Conservation (phyloP, 2,888 invertebrate species). For the Boloria euphrosyne region DNA sequence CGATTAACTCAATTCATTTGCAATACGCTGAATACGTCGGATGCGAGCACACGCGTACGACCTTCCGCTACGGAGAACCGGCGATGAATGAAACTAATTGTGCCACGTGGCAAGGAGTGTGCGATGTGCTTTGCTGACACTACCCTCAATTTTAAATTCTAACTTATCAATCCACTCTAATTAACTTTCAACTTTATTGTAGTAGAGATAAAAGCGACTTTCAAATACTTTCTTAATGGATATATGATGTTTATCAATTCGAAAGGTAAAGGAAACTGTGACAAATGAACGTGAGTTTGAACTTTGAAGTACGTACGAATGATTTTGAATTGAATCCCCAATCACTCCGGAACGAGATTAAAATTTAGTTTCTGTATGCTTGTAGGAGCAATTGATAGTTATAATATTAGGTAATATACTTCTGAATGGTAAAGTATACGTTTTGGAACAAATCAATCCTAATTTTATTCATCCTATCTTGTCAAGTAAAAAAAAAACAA, state of each 20-base stretch:
- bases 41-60: constrained; percentile 49
- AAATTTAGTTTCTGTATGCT: constrained; percentile 42
- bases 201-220: constrained; percentile 6
- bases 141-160: constrained; percentile 32
- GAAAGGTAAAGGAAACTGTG: constrained; percentile 56
- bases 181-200: constrained; percentile 30
- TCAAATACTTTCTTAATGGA: neutral
- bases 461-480: too few relatives aligned
- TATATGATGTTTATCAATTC: constrained; percentile 27
- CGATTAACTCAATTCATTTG: constrained; percentile 72
- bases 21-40: constrained; percentile 57
- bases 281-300: constrained; percentile 71
- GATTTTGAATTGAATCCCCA: constrained; percentile 53
- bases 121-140: constrained; percentile 50
- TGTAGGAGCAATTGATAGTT: constrained; percentile 28
- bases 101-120: constrained; percentile 66
- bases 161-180: constrained; percentile 15
- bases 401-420: constrained; percentile 23
- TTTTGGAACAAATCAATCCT: too few relatives aligned
- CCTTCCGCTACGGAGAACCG: constrained; percentile 50
- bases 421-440: neutral
- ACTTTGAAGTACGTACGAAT: constrained; percentile 60
- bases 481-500: too few relatives aligned
- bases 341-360: constrained; percentile 52
- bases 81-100: constrained; percentile 74